Evolutionary conservation across 2,113 vertebrate genomes (phyloP).

Genomic region (Lasiurus borealis): DNA sequence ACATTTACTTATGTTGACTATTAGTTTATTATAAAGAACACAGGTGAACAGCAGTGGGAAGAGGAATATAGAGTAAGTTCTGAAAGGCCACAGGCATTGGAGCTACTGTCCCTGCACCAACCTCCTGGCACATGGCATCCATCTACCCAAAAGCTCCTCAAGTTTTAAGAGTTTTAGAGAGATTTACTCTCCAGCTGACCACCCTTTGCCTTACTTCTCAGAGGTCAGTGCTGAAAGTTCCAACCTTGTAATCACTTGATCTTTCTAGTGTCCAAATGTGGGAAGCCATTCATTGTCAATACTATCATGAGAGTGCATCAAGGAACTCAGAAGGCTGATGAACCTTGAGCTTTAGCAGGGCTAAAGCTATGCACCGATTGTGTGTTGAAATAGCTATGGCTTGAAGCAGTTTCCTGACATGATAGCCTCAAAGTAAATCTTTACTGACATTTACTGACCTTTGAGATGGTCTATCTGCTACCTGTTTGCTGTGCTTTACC

Average conservation of each 20-base stretch:
- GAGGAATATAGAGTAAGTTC: not conserved
- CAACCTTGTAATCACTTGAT: not conserved
- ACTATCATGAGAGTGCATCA: too few species aligned
- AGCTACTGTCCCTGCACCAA: not conserved
- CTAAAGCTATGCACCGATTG: too few species aligned
- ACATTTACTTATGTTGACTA: not conserved
- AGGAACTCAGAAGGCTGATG: too few species aligned
- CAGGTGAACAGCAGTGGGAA: not conserved
- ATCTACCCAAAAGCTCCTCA: not conserved
- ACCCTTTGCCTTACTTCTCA: not conserved
- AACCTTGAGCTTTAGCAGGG: too few species aligned
- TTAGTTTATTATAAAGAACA: not conserved
- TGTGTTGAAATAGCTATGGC: too few species aligned
- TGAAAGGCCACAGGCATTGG: not conserved
- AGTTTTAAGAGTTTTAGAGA: not conserved
- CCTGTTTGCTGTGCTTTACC: too few species aligned
- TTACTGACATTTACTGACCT: too few species aligned
- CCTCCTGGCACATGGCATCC: not conserved
- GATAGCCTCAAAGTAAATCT: too few species aligned
- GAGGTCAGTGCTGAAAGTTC: not conserved
- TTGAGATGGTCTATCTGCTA: too few species aligned
- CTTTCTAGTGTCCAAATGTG: not conserved
- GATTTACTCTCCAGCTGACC: not conserved
- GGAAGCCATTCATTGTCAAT: too few species aligned
- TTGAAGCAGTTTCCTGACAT: too few species aligned